A percentile compares a stretch with the other conserved stretches of the same genome.
Evolutionary conservation across 1,140 invertebrate species (phyloP).

Genomic region (Lamellibrachia luymesi): DNA sequence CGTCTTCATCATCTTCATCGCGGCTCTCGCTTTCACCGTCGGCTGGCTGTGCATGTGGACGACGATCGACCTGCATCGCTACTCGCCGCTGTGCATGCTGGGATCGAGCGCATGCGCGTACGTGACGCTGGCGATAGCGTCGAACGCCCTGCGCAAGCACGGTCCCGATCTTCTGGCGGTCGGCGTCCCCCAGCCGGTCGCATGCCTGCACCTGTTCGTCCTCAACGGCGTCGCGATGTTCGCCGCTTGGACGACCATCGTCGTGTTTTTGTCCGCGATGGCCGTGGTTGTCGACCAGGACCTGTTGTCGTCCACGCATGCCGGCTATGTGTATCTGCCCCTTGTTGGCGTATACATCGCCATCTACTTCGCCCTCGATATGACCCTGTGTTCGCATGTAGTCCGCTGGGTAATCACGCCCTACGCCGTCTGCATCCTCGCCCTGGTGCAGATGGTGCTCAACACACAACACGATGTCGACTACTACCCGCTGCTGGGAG

Average conservation of each 20-base stretch:
- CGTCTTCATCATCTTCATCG: neutral
- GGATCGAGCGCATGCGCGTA: neutral
- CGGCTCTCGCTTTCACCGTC: neutral
- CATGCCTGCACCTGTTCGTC: neutral
- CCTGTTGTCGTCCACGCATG: neutral
- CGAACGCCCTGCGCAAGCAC: neutral
- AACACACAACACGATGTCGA: neutral
- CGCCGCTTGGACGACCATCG: neutral
- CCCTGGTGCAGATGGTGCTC: neutral
- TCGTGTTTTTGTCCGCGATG: neutral
- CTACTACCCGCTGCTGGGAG: neutral
- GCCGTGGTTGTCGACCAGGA: neutral
- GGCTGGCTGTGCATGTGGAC: neutral
- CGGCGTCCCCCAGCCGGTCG: neutral
- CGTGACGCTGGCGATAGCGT: neutral
- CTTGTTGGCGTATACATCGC: neutral
- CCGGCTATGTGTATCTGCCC: neutral
- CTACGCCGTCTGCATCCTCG: neutral
- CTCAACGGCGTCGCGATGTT: neutral
- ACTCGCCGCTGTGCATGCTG: neutral
- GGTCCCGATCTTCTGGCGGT: neutral
- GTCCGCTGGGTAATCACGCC: constrained; percentile 7
- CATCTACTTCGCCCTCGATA: neutral
- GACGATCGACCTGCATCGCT: neutral
- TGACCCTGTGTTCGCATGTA: neutral